Evolutionary conservation across 92 coral and sea anemone species (phyloP).

Genomic region (Porites rus): DNA sequence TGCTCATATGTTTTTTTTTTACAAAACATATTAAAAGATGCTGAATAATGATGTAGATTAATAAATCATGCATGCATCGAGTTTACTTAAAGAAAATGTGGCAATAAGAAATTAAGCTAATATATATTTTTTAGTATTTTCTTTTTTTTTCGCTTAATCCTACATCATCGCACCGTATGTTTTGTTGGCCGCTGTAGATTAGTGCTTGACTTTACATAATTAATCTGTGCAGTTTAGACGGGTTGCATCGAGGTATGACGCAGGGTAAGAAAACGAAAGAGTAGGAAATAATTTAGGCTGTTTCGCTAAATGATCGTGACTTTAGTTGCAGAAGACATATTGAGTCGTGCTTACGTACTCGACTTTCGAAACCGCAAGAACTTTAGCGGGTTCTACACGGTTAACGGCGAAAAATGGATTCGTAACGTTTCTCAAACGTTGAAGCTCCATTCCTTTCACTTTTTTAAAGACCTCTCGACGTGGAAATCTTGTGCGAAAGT

Average conservation of each 20-base stretch:
- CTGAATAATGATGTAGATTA: conserved; percentile 28
- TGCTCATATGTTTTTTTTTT: neutral
- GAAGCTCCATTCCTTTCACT: neutral
- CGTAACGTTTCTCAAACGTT: neutral
- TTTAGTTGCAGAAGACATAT: neutral
- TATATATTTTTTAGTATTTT: neutral
- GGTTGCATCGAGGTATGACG: neutral
- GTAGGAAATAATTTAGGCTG: too few species aligned
- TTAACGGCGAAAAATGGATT: neutral
- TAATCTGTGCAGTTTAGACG: neutral
- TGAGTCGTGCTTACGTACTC: neutral
- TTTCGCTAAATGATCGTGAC: too few species aligned
- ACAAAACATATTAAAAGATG: conserved; percentile 4
- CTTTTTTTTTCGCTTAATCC: neutral
- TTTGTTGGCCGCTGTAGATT: too few species aligned
- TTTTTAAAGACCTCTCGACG: neutral
- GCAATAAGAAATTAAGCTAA: neutral
- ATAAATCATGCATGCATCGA: neutral
- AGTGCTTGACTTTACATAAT: too few species aligned
- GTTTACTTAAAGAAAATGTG: neutral
- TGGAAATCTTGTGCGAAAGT: neutral
- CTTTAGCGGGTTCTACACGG: neutral
- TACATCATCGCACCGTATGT: neutral
- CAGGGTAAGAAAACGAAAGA: too few species aligned
- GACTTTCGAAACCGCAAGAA: neutral